Conservation (phyloP, 2,113 vertebrate genomes). For the Shinisaurus crocodilurus region DNA sequence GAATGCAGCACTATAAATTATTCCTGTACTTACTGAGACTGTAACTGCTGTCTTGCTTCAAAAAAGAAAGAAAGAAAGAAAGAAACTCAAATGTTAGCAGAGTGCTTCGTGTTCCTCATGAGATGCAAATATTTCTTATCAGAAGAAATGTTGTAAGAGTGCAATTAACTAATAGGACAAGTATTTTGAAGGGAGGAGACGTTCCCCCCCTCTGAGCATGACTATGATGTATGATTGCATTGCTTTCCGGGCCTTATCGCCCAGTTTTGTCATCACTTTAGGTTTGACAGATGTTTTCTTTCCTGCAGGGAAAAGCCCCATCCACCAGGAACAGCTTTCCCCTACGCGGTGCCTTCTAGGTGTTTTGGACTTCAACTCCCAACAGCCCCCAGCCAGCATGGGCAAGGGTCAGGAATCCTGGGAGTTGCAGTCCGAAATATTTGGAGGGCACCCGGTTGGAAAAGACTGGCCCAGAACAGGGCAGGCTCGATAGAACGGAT, state of each 20-base stretch:
- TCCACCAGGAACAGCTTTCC: not conserved
- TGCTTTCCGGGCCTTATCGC: conserved; percentile 39
- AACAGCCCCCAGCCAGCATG: too few species aligned
- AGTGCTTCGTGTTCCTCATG: conserved; percentile 1
- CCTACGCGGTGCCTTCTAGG: too few species aligned
- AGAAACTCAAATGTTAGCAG: not conserved
- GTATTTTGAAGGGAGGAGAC: conserved; percentile 30
- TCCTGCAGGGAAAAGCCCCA: not conserved
- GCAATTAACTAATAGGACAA: conserved; percentile 53
- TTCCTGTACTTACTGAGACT: not conserved
- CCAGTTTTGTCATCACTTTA: not conserved
- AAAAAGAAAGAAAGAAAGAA: too few species aligned
- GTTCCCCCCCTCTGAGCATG: conserved; percentile 15
- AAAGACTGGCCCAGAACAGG: not conserved
- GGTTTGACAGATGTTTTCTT: not conserved
- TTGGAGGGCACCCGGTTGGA: too few species aligned
- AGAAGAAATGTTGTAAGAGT: not conserved
- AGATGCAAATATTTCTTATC: conserved; percentile 40
- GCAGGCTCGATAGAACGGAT: not conserved
- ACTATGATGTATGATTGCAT: not conserved
- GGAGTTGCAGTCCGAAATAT: too few species aligned
- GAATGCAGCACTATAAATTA: not conserved
- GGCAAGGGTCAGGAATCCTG: too few species aligned
- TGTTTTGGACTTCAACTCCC: too few species aligned
- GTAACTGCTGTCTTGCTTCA: not conserved